Evolutionary conservation across 2,888 invertebrate genomes (phyloP).

Genomic region (Doris montereyensis): DNA sequence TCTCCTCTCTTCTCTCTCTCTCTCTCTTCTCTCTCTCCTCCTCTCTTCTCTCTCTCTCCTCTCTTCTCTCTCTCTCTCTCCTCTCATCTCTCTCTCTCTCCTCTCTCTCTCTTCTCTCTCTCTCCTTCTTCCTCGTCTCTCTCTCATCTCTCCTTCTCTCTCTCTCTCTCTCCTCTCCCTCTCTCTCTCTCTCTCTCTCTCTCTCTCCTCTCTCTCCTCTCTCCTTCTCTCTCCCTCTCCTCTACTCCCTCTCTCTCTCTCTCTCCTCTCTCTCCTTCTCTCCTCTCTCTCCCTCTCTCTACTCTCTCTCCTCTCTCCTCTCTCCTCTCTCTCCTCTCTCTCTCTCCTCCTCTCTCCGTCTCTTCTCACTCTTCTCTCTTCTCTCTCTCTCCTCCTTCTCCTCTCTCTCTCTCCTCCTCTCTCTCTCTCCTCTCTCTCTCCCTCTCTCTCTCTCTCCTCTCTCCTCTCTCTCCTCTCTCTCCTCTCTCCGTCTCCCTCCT

Average conservation of each 20-base stretch:
- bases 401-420: neutral
- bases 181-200: conserved; percentile 2
- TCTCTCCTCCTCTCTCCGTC: neutral
- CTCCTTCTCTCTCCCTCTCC: neutral
- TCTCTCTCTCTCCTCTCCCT: neutral
- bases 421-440: neutral
- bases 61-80: neutral
- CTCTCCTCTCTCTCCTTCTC: neutral
- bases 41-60: neutral
- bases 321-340: neutral
- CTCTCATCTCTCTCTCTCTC: conserved; percentile 5
- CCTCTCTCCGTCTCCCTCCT: neutral
- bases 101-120: neutral
- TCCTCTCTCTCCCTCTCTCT: neutral
- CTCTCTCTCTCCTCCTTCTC: too few species aligned
- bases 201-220: neutral
- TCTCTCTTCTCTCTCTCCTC: neutral
- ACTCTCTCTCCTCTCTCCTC: neutral
- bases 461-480: neutral
- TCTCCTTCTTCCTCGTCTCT: neutral
- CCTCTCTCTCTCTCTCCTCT: neutral
- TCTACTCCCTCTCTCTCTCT: neutral
- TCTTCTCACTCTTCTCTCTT: too few species aligned
- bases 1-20: neutral
- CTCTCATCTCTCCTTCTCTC: neutral